Base-by-base conservation (phyloP, 2,113 vertebrate species). In the Gallinago jamesoni region DNA sequence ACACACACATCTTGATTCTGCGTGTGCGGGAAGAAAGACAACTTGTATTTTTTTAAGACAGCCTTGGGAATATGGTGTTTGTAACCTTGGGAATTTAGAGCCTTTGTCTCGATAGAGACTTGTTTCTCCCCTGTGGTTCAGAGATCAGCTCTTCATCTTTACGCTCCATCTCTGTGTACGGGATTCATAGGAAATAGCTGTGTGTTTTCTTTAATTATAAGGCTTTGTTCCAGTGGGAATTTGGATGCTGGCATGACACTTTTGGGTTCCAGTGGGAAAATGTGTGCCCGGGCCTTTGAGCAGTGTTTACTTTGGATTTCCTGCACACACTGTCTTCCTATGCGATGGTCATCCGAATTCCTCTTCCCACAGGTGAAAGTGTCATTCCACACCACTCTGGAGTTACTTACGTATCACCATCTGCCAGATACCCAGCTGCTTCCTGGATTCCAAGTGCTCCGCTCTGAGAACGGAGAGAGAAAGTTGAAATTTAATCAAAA, bases 341-440 rank as follows among this genome's bases (percentile, higher is more conserved):
- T 10, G 55, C 20, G 74, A 83, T 20, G 24, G 64, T 59, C 50
- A 82, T 78, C 13, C 6, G 52, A 57, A 75, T 59, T 87, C 43
- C 9, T 53, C 5, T 86, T 87, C 70, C 82, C 37, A 24, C 96
- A 99, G 99, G 98, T 99, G 87, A 98, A 98, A 31, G 98, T 99
- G 95, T 98, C 98, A 70, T 99, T 99, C 96, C 96, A 96, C 45
- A 98, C 98, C 64, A 98, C 98, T 37, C 86, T 97, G 96, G 97
- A 98, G 30, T 97, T 99, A 73, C 97, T 99, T 86, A 97, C 96
- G 4, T 98, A 97, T 39, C 98, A 97, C 68, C 98, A 96, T 62
- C 96, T 98, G 75, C 89, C 96, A 8, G 96, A 93, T 1, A 96
- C 98, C 86, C 98, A 98, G 92, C 75, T 97, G 91, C 93, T 97